phyloP scores from a whole-genome alignment of 2,113 vertebrate species.

The Mastomys coucha region DNA sequence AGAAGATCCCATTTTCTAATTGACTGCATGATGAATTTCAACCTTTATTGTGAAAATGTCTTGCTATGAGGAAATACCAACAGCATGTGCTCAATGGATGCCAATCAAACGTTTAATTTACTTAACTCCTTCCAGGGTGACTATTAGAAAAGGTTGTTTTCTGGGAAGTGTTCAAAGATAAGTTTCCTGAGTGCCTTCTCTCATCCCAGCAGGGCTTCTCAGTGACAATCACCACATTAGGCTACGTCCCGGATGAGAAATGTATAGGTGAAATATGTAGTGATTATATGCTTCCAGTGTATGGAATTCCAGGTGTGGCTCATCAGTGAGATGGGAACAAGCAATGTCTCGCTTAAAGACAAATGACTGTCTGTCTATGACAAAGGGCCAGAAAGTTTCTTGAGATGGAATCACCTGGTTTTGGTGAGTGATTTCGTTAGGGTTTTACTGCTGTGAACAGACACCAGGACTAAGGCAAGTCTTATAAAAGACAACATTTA shows the following conservation, averaged over 20 bases:
- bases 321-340: background rate
- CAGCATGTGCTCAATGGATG: background rate
- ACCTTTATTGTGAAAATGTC: background rate
- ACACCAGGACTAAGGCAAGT: no score
- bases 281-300: background rate
- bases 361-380: background rate
- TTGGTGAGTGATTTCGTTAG: background rate
- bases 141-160: background rate
- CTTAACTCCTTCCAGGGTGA: background rate
- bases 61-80: background rate
- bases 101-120: background rate
- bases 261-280: background rate
- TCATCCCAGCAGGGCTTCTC: background rate
- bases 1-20: background rate
- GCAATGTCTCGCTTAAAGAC: background rate
- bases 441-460: no score
- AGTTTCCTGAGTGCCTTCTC: background rate
- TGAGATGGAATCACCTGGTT: background rate
- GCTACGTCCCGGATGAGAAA: constrained; percentile 1
- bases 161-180: background rate
- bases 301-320: background rate
- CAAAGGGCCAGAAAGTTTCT: background rate
- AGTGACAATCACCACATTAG: background rate
- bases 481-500: no score
- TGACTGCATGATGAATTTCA: constrained; percentile 30